Base-by-base conservation (phyloP, 2,888 invertebrate genomes). In the Epicampocera succincta region DNA sequence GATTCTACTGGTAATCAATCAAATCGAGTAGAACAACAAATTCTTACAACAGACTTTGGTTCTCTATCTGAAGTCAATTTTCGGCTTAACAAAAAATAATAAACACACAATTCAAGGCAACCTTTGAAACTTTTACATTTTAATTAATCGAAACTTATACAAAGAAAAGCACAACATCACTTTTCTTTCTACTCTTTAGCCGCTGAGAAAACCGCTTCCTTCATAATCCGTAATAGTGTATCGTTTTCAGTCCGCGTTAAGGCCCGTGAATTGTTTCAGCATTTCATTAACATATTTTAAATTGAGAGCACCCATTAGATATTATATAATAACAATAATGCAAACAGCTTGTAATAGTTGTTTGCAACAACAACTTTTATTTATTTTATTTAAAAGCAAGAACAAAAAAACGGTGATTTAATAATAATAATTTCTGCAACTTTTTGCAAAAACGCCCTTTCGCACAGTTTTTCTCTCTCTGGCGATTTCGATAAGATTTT, bases 401-500 rank as follows among this genome's bases (percentile, higher is more conserved):
- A 21, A 42, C 1, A 21, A 42, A 60, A 40, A 17, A n/a, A 52
- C 48, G 3, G 21, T 56, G 46, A 65, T 56, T 54, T 63, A 52
- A 11, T 52, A n/a, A n/a, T 12, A 42, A 63, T 29, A 12, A 17
- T 17, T 1, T 8, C 25, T 66, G 12, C n/a, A 42, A 33, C 6
- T 29, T 56, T 33, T 44, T 4, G 40, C 12, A 52, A 25, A 9
- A 9, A 19, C 9, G 8, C 33, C 33, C 33, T 6, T 33, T 6
- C 8, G 8, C 44, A 4, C 29, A 42, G 13, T 15, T 5, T 44
- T 69, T 69, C 29, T 56, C 33, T 17, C 40, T 50, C 50, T 60
- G 38, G 58, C 48, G 71, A 60, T 40, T 68, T 42, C 15, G 71
- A 25, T 50, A 71, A 58, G 12, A 2, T 48, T 71, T 50, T 40